Evolutionary conservation across 2,797 vertebrate genomes (phyloP), one percentile per base, ranked within the genome.

Genomic region (Urocyon cinereoargenteus): DNA sequence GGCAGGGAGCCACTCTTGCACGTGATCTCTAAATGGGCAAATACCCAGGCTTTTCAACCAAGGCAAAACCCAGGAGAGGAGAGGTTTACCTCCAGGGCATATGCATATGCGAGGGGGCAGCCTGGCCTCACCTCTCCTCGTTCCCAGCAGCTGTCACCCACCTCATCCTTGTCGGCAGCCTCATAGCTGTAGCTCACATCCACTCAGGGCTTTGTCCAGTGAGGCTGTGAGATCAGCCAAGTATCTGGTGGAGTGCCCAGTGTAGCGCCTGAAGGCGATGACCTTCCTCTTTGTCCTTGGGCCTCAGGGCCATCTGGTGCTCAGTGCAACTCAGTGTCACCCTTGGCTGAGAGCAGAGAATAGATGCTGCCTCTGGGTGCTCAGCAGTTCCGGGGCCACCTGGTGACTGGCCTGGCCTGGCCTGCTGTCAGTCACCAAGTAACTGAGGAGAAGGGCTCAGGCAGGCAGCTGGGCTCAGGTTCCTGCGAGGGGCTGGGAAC

Each of bases 61-160:
- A n/a, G 82, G 82, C 40, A 16, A 4, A 0, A 6, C 24, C 34
- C 59, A 19, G 34, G 11, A 11, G 5, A 6, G 40, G 59, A 34
- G 40, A 72, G 22, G 28, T 34, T 0, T 36, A 31, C 24, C 6
- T 22, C 12, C 0, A 18, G 66, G 66, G n/a, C n/a, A 21, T 7
- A 68, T 4, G 16, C 16, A 2, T 9, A 9, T 4, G 18, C 1
- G 18, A 10, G 66, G 31, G 66, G n/a, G 66, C 68, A 36, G n/a
- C 19, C 24, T 0, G 3, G 40, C 72, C 72, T 16, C 62, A 6
- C 31, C 64, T n/a, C 31, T 14, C 13, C 2, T 28, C 26, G 12
- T 28, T 49, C 36, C 21, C 31, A 24, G 51, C 1, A 2, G 40
- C 8, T 6, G 18, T 5, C 8, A 1, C 1, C 49, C 0, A 0